phyloP scores from a whole-genome alignment of 64 coral and sea anemone genomes.

The Astreopora myriophthalma region DNA sequence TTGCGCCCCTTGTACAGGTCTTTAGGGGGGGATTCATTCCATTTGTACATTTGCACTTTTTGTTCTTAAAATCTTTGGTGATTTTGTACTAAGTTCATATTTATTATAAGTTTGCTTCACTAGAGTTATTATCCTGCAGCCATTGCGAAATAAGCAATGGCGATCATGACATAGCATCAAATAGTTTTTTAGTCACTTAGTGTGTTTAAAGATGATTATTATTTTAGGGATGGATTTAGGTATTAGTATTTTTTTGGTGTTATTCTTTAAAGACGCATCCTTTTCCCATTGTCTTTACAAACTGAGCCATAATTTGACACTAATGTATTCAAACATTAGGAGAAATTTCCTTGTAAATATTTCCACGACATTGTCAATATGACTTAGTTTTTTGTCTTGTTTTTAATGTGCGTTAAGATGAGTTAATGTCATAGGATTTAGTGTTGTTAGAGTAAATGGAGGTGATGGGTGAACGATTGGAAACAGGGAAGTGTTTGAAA shows the following conservation, averaged over 20 bases:
- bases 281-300: background rate
- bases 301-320: background rate
- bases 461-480: no score
- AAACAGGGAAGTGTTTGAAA: no score
- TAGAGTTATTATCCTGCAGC: background rate
- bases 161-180: background rate
- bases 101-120: background rate
- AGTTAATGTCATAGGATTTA: background rate
- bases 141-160: background rate
- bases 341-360: conserved; percentile 21
- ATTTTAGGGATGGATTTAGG: background rate
- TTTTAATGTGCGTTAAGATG: background rate
- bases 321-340: conserved; percentile 24
- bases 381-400: background rate
- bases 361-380: conserved; percentile 27
- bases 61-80: background rate
- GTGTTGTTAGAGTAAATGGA: no score
- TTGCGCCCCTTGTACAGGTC: background rate
- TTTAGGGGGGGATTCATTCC: background rate
- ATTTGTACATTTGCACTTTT: conserved; percentile 25
- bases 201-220: background rate
- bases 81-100: background rate
- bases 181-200: background rate
- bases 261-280: background rate
- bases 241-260: background rate